Evolutionary conservation across 2,888 invertebrate species (phyloP).

Genomic region (Luffia ferchaultella): DNA sequence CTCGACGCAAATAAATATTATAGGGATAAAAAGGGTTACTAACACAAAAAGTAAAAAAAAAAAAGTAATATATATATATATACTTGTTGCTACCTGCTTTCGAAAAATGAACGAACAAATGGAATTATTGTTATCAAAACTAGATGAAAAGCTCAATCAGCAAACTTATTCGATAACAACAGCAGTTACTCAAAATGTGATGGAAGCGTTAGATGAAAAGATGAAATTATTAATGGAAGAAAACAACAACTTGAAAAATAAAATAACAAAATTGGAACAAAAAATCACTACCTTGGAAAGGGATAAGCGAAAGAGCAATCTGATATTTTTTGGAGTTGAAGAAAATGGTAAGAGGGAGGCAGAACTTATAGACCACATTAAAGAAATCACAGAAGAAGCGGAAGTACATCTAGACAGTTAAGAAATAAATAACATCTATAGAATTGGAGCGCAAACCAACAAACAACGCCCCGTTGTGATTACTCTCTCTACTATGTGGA

Average conservation of each 20-base stretch:
- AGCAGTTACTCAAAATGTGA: conserved; percentile 5
- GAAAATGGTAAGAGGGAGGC: conserved; percentile 10
- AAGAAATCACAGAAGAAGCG: conserved; percentile 8
- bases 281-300: conserved; percentile 5
- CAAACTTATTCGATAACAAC: conserved; percentile 7
- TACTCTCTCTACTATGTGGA: conserved; percentile 5
- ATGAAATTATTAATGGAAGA: conserved; percentile 7
- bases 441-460: too few relatives aligned
- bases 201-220: conserved; percentile 7
- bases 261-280: conserved; percentile 7
- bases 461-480: conserved; percentile 11
- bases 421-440: conserved; percentile 8
- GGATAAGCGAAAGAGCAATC: conserved; percentile 8
- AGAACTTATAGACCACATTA: conserved; percentile 9
- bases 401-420: conserved; percentile 7
- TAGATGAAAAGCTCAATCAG: conserved; percentile 7
- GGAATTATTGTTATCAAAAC: background rate
- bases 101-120: too few relatives aligned
- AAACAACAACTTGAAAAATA: conserved; percentile 5
- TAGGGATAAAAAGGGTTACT: too few relatives aligned
- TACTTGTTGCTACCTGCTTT: too few relatives aligned
- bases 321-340: conserved; percentile 10
- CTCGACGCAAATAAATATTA: too few relatives aligned
- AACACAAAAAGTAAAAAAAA: too few relatives aligned
- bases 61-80: too few relatives aligned